phyloP scores from a whole-genome alignment of 2,797 vertebrate genomes.

The Alauda arvensis region DNA sequence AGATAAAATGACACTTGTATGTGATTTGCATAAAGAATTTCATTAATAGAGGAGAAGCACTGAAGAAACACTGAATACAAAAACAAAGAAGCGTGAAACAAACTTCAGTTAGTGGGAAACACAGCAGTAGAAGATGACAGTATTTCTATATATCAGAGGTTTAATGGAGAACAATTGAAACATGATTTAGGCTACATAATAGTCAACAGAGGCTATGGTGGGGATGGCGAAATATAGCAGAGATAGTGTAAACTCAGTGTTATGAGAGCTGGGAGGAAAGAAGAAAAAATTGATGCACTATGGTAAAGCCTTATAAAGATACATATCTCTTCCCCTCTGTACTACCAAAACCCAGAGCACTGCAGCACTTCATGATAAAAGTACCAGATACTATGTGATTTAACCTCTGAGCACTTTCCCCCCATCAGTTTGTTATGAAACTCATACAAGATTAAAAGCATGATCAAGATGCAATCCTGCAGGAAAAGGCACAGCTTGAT shows the following conservation, averaged over 20 bases:
- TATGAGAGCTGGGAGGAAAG: neutral
- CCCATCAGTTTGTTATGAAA: neutral
- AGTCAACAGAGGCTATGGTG: neutral
- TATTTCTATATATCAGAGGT: neutral
- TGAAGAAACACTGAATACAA: neutral
- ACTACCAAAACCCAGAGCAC: neutral
- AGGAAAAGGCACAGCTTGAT: neutral
- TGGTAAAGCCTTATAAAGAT: neutral
- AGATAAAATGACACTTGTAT: neutral
- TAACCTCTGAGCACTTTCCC: neutral
- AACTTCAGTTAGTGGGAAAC: neutral
- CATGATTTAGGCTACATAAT: neutral
- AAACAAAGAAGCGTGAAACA: neutral
- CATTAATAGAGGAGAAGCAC: neutral
- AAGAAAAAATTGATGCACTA: neutral
- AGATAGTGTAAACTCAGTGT: neutral
- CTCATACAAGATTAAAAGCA: neutral
- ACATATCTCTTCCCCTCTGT: neutral
- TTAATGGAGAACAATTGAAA: neutral
- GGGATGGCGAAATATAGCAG: neutral
- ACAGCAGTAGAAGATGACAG: neutral
- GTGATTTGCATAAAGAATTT: neutral
- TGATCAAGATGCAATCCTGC: neutral
- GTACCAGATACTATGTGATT: neutral
- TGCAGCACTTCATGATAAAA: neutral